Conservation (phyloP, 1,140 invertebrate genomes). For the Papilio dardanus region DNA sequence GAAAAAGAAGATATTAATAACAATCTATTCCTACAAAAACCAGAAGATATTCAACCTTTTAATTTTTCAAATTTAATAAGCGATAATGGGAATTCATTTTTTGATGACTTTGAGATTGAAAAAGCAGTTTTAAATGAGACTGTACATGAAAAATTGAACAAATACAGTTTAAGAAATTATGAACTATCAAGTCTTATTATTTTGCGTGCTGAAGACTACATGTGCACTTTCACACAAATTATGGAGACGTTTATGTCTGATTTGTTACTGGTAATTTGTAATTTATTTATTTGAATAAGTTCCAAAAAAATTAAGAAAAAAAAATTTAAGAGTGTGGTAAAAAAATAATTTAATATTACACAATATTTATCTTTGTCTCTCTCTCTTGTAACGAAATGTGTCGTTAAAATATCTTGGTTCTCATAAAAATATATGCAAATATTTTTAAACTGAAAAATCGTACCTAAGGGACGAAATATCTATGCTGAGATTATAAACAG, state of each 20-base stretch:
- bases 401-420: background rate
- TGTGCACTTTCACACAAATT: conserved; percentile 56
- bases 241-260: conserved; percentile 52
- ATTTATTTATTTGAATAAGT: background rate
- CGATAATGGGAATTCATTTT: background rate
- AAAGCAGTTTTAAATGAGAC: background rate
- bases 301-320: background rate
- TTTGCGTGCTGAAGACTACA: conserved; percentile 50
- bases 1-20: conserved; percentile 21
- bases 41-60: conserved; percentile 36
- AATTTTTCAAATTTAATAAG: conserved; percentile 19
- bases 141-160: conserved; percentile 43
- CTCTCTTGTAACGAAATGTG: background rate
- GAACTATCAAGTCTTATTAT: conserved; percentile 43
- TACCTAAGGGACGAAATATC: no score
- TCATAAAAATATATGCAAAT: no score
- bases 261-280: conserved; percentile 46
- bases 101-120: background rate
- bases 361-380: background rate
- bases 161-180: conserved; percentile 45
- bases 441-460: no score
- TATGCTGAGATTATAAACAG: no score
- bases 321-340: no score
- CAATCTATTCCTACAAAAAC: conserved; percentile 40
- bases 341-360: background rate